Percentiles rank a stretch among this genome's conserved stretches.
phyloP scores from a whole-genome alignment of 2,888 invertebrate genomes.

The Drosophila multiciliata region DNA sequence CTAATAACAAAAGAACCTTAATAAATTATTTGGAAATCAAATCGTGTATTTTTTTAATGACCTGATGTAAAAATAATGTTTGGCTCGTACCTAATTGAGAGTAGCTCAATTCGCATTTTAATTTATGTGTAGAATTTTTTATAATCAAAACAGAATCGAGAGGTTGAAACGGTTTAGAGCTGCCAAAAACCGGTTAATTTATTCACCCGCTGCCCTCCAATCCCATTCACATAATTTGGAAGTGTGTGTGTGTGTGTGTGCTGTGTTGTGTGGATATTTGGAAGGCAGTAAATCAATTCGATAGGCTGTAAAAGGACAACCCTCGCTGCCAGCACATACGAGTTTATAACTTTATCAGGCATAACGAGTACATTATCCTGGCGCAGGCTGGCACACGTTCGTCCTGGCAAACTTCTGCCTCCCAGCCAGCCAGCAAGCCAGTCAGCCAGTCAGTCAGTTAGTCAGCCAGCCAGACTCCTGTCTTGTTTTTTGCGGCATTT shows the following conservation, averaged over 20 bases:
- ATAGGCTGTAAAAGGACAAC: constrained; percentile 52
- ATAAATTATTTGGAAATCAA: background rate
- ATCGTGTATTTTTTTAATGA: background rate
- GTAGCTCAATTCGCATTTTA: background rate
- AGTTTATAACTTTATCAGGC: constrained; percentile 83
- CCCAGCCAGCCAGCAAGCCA: background rate
- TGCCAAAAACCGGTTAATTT: constrained; percentile 15
- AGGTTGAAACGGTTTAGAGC: constrained; percentile 5
- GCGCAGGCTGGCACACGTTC: constrained; percentile 72
- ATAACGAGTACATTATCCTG: constrained; percentile 83
- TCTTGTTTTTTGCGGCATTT: constrained; percentile 77
- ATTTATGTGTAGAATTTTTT: background rate
- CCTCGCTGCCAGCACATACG: constrained; percentile 62
- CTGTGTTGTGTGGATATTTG: constrained; percentile 53
- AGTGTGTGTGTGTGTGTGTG: constrained; percentile 17
- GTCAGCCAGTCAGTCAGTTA: background rate
- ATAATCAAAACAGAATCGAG: background rate
- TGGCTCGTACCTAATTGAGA: constrained; percentile 7
- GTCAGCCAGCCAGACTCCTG: constrained; percentile 22
- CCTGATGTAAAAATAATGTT: background rate
- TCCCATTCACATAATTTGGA: constrained; percentile 4
- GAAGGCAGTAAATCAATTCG: constrained; percentile 75
- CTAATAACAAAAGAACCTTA: background rate
- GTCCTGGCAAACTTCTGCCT: constrained; percentile 21
- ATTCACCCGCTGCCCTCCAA: constrained; percentile 7